Percentiles rank a stretch among this genome's conserved stretches.
phyloP scores from a whole-genome alignment of 2,113 vertebrate species.

The Reinhardtius hippoglossoides region DNA sequence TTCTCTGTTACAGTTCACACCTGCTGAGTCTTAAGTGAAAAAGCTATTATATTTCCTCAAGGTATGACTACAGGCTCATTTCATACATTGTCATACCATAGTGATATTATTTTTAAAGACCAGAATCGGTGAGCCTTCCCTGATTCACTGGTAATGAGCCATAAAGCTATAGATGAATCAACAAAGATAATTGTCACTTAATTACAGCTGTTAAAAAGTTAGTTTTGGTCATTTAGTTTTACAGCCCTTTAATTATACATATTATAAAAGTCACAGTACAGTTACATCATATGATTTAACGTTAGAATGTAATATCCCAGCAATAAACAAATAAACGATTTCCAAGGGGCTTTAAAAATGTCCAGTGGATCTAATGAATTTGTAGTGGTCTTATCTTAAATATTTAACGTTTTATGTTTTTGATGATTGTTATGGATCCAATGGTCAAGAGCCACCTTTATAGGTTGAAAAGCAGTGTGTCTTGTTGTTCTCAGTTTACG shows the following conservation, averaged over 20 bases:
- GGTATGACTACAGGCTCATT: not conserved
- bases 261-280: not conserved
- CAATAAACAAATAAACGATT: not conserved
- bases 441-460: not conserved
- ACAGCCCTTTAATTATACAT: not conserved
- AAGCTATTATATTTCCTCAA: not conserved
- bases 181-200: not conserved
- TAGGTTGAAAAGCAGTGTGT: not conserved
- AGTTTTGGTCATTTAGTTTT: conserved; percentile 15
- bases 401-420: not conserved
- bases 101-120: not conserved
- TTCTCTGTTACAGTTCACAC: conserved; percentile 11
- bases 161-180: not conserved
- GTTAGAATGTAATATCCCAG: not conserved
- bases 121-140: not conserved
- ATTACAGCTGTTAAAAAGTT: not conserved
- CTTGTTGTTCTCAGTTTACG: not conserved
- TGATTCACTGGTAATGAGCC: not conserved
- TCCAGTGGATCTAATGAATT: not conserved
- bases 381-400: not conserved
- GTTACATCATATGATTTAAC: not conserved
- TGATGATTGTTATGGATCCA: not conserved
- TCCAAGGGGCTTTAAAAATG: not conserved
- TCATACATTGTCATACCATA: not conserved
- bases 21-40: conserved; percentile 9